Evolutionary conservation across 1,140 invertebrate species (phyloP), one percentile per base, ranked within the genome.

Genomic region (Cydia strobilella): DNA sequence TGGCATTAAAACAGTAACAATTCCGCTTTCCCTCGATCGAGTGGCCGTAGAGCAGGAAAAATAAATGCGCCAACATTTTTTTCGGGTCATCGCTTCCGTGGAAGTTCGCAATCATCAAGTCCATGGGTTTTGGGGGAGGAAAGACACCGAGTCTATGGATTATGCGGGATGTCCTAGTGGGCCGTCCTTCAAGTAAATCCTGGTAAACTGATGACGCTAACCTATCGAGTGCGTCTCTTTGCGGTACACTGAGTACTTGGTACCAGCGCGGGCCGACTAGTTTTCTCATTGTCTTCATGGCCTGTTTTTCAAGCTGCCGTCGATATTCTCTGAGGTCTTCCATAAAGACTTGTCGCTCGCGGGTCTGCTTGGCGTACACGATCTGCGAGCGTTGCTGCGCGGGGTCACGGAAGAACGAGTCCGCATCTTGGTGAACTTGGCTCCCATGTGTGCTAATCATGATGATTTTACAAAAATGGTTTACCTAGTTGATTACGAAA

Each of bases 211-310:
- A 79, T 65, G 82, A 79, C 72, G 86, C 81, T 77, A 92, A 80
- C 5, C 75, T 74, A 45, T 92, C 88, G 73, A 92, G 82, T 0
- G 88, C 86, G 0, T 74, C 75, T 74, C 84, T 82, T 80, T 92
- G 89, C 13, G 81, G 80, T 5, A 84, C 87, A 74, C 89, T 90
- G 0, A 92, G 81, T 0, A 84, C 86, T 76, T 92, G 89, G 59
- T 90, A 87, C 90, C 89, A 92, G n/a, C 62, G 82, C 0, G 90
- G 90, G 0, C 90, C 90, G n/a, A 90, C 80, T 0, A 79, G 39
- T n/a, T 77, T 72, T 75, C 75, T 86, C 20, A 90, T 77, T 13
- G 42, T 73, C 59, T 77, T 82, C 1, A 89, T 76, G 13, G 85
- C 35, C n/a, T 74, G 65, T 72, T 82, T 86, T 25, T 86, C 80